These are phyloP conservation scores for Emydocephalus ijimae DNA, from an alignment of 2,113 vertebrate species.

Conservation along the genomic window DNA sequence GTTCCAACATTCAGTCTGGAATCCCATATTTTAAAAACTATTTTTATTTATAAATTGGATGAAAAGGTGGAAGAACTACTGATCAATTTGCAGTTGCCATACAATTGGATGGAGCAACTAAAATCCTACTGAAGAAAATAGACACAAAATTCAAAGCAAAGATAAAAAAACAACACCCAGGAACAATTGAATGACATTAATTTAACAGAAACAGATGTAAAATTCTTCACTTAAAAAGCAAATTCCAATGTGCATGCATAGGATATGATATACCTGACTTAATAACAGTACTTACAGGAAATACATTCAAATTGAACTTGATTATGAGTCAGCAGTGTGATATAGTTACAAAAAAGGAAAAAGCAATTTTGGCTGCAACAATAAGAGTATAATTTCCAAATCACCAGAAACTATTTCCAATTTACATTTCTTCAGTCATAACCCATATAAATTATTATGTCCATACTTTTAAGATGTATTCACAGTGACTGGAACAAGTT, in stretches of 20 bases:
- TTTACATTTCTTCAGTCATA: neutral
- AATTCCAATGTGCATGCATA: neutral
- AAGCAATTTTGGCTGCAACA: neutral
- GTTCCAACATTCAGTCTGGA: neutral
- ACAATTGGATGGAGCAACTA: neutral
- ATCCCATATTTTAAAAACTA: neutral
- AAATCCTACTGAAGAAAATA: neutral
- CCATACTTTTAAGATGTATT: neutral
- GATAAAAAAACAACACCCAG: neutral
- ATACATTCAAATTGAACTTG: neutral
- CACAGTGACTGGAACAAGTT: neutral
- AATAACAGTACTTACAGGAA: neutral
- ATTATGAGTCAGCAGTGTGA: neutral
- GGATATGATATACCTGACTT: neutral
- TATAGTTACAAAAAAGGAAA: neutral
- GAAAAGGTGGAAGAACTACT: neutral
- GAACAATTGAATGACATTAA: neutral
- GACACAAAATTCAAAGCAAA: neutral
- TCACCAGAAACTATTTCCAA: neutral
- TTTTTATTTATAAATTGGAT: neutral
- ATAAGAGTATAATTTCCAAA: neutral
- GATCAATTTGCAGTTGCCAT: neutral
- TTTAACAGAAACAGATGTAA: neutral
- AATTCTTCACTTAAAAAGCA: neutral
- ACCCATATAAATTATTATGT: neutral